Conservation (phyloP, 2,797 vertebrate genomes). For the Malurus leucopterus region DNA sequence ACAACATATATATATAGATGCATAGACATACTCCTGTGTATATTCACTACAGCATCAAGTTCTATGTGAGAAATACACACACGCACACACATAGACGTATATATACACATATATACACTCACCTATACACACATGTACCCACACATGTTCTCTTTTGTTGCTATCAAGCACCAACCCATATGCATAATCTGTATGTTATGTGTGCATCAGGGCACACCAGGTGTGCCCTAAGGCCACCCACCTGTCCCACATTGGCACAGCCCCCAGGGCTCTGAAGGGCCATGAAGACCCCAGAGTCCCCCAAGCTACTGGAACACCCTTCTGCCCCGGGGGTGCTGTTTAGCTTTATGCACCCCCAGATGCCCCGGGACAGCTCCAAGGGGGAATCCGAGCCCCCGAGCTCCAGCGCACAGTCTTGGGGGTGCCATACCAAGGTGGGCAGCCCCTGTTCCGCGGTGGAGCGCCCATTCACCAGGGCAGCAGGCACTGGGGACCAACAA, state of each 20-base stretch:
- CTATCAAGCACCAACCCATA: background rate
- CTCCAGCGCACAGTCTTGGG: rapidly evolving
- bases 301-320: background rate
- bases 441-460: background rate
- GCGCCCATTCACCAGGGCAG: no score
- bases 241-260: background rate
- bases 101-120: background rate
- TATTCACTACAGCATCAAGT: background rate
- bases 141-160: rapidly evolving
- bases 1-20: background rate
- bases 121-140: no score
- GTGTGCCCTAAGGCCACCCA: background rate
- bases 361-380: rapidly evolving
- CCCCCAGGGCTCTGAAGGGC: background rate
- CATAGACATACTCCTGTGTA: background rate
- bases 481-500: background rate
- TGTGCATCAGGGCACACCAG: background rate
- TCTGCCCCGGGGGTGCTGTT: background rate
- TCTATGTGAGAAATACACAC: background rate
- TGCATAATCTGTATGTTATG: rapidly evolving
- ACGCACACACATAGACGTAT: no score
- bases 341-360: background rate
- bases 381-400: background rate
- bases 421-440: background rate
- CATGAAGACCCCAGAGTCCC: background rate